Base-by-base conservation (phyloP, 2,113 vertebrate genomes). In the Mustela nigripes region DNA sequence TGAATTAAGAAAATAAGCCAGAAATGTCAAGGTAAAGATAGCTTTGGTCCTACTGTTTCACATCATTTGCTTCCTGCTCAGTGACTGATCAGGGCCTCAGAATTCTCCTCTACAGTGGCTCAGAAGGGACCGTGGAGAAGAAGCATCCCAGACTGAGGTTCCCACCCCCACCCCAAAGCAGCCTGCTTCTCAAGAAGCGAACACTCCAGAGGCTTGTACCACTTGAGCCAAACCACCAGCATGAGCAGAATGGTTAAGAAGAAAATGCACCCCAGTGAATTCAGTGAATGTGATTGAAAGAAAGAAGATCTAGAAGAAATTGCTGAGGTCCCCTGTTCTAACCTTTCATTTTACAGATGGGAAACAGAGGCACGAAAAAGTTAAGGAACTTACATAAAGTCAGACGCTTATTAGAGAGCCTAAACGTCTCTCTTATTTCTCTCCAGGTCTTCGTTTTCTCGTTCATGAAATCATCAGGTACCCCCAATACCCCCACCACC, bases 11-110 rank as follows among this genome's bases (percentile, higher is more conserved):
- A 90, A 74, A 80, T 33, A 48, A 39, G 56, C 39, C 76, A 31
- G 69, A 92, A 73, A 65, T 24, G 50, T 83, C 88, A 48, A 94
- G 76, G 78, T 39, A 45, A 94, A 79, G 73, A 48, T 71, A 89
- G 87, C 22, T 19, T 76, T 63, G 69, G 74, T 67, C 33, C 9
- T 62, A 50, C 11, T 24, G 31, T 73, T 83, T 19, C 36, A 53
- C 36, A 92, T 53, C 48, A 45, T 73, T 80, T 45, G 84, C 80
- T 69, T 36, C 12, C 63, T 45, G 22, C n/a, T 89, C 4, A 2
- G 26, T 33, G 39, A n/a, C 4, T 12, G 65, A 45, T 22, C 3
- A 53, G n/a, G 26, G 16, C 12, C 45, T 92, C 19, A 28, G 58
- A 89, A 74, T 31, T 56, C 33, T 50, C 56, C 50, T 86, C 76